Evolutionary conservation across 2,888 invertebrate genomes (phyloP), one percentile per base, ranked within the genome.

Genomic region (Esperia sulphurella): DNA sequence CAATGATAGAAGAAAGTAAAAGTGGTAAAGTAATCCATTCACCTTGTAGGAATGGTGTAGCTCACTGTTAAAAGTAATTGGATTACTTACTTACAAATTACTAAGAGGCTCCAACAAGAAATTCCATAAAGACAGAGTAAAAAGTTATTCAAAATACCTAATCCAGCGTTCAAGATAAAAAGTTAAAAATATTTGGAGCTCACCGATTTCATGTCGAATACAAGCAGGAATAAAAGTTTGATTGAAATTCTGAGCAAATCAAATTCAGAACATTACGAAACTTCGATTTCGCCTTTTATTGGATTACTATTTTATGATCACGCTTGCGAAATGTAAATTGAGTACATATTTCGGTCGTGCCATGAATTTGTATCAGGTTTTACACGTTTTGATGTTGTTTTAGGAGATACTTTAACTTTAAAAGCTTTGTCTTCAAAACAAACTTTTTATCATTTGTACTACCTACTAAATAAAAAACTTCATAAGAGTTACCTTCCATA

Each of bases 221-320:
- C 41, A 21, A 28, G 45, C 45, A 40, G 38, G 52, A 69, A 71
- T 71, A 71, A 71, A 72, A 57, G 63, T 62, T 63, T 57, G 67
- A 72, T 77, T 76, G 70, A 68, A 74, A 76, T 75, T 70, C 65
- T 54, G 56, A 52, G 56, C 61, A 72, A 84, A 80, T 78, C 75
- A 71, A 82, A 81, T 77, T 64, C 61, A 53, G 65, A 61, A 60
- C 62, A 73, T 83, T 86, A 78, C 76, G 67, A 69, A 84, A 87
- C 71, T 75, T 75, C 74, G 65, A 72, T 79, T 81, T 65, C 47
- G 53, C 54, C 52, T 66, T 72, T 82, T 84, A 82, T 83, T 75
- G 71, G 61, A 74, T 79, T 78, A 71, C 55, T 53, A 57, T 78
- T 81, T 80, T 79, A 80, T 72, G 71, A 66, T 58, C 65, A 53